Evolutionary conservation across 2,797 vertebrate species (phyloP), one percentile per base, ranked within the genome.

Genomic region (Coregonus suidteri): DNA sequence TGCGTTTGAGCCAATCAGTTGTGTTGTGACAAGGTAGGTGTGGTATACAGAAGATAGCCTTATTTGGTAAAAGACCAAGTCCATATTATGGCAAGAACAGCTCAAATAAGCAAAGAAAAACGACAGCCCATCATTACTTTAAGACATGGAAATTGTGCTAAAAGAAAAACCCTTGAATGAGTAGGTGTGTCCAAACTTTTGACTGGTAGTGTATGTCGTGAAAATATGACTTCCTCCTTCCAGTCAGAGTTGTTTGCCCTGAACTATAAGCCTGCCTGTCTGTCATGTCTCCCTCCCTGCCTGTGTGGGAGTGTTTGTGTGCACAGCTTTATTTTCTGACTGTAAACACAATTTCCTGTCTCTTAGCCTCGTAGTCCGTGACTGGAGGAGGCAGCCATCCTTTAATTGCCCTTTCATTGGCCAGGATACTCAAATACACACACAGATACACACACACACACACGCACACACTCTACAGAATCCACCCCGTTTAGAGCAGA

Each of bases 381-480:
- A 15, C 65, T 35, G 18, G 4, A 70, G 0, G 11, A 77, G 78
- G 85, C 84, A 81, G 79, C 74, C 73, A 81, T 81, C 79, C 78
- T 79, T 74, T 86, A 84, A 90, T 83, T 83, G 85, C 75, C 77
- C 81, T 85, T 86, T 88, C 75, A 88, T 82, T 30, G 77, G 83
- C 85, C 80, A 82, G 80, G 81, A 59, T 62, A 62, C 11, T 41
- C 3, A 20, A 9, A 11, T 34, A 66, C 71, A 73, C 31, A 74
- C 35, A 35, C 69, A 51, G 15, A n/a, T 31, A 71, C 41, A 41
- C 37, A 71, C 69, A 71, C 70, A 52, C 70, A 73, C 71, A 54
- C 71, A 34, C 66, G 25, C 41, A 15, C 56, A 7, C 30, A 54
- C 73, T 70, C 71, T 75, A 41, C 66, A 75, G 74, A 78, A 79